A percentile compares a stretch with the other conserved stretches of the same genome.
These are phyloP conservation scores for Thecocarcelia acutangulata DNA, from an alignment of 2,888 invertebrate species.

Conservation along the genomic window DNA sequence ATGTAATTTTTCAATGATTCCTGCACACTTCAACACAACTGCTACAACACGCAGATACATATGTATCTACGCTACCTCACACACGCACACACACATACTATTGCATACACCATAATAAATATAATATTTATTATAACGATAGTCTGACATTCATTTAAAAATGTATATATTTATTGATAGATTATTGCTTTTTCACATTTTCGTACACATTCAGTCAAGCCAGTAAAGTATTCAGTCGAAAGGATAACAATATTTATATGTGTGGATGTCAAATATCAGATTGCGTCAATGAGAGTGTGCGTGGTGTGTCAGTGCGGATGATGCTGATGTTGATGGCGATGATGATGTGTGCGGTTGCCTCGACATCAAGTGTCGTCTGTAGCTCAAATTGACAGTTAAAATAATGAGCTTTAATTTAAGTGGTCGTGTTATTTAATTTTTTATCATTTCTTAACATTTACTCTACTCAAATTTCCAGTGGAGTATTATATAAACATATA, in stretches of 20 bases:
- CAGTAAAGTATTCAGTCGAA: neutral
- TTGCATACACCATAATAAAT: neutral
- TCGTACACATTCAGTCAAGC: neutral
- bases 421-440: constrained; percentile 50
- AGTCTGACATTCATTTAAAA: constrained; percentile 60
- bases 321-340: too few relatives aligned
- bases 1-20: constrained; percentile 2
- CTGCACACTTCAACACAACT: constrained; percentile 26
- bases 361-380: constrained; percentile 46
- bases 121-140: constrained; percentile 47
- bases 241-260: neutral
- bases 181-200: constrained; percentile 33
- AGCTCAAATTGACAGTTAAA: constrained; percentile 60
- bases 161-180: constrained; percentile 61
- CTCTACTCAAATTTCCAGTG: neutral
- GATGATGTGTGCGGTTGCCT: constrained; percentile 18
- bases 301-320: neutral
- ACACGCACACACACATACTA: neutral
- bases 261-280: neutral
- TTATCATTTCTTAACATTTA: constrained; percentile 18
- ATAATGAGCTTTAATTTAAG: constrained; percentile 64
- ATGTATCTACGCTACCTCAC: neutral
- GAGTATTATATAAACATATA: neutral
- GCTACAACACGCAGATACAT: neutral
- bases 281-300: neutral